A percentile compares a stretch with the other conserved stretches of the same genome.
Conservation (phyloP, 2,888 invertebrate species). For the Lasioglossum malachurum region DNA sequence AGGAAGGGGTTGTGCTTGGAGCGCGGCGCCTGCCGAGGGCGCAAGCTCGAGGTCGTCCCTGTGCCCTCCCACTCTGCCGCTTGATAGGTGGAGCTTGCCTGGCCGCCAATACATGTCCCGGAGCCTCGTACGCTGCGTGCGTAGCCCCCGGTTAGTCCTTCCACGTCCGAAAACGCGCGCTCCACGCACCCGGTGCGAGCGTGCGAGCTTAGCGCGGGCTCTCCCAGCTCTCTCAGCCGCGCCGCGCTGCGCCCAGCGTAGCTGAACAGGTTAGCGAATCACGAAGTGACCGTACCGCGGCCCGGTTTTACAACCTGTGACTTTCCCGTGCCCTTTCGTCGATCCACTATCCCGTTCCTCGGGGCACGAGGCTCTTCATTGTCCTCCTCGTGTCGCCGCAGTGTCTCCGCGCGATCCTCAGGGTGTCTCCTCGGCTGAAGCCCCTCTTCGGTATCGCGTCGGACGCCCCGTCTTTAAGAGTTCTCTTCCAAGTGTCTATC, state of each 20-base stretch:
- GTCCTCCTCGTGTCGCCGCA: neutral
- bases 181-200: conserved; percentile 78
- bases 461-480: neutral
- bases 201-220: conserved; percentile 71
- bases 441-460: neutral
- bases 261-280: conserved; percentile 46
- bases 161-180: conserved; percentile 81
- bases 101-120: conserved; percentile 82
- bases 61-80: conserved; percentile 78
- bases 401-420: neutral
- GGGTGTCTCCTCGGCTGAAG: neutral
- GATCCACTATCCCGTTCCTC: neutral
- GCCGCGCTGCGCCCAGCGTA: conserved; percentile 59
- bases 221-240: conserved; percentile 64
- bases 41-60: conserved; percentile 78
- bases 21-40: conserved; percentile 72
- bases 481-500: neutral
- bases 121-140: conserved; percentile 60
- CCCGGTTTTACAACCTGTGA: neutral
- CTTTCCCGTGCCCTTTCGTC: neutral
- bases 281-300: neutral
- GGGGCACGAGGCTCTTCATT: neutral
- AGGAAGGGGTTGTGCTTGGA: conserved; percentile 78
- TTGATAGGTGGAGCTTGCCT: conserved; percentile 82
- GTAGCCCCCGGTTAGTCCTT: conserved; percentile 79